Conservation (phyloP, 2,797 vertebrate genomes). For the Fundulus diaphanus region DNA sequence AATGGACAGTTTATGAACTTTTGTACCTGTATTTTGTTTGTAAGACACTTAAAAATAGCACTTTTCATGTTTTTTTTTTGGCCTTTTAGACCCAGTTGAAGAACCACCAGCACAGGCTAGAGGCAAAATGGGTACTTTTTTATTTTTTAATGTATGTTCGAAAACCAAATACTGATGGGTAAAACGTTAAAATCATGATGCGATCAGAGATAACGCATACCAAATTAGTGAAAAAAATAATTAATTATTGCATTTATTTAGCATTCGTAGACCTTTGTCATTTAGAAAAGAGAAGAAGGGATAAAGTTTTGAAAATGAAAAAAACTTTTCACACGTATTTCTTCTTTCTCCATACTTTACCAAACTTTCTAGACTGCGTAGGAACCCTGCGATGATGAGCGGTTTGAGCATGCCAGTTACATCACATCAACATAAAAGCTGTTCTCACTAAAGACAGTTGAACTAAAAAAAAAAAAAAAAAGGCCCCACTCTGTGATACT, state of each 20-base stretch:
- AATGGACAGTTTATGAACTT: no score
- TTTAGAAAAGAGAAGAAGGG: neutral
- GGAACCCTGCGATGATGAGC: constrained; percentile 11
- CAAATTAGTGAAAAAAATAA: neutral
- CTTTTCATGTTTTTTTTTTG: no score
- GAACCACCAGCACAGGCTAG: neutral
- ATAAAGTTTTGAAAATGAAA: neutral
- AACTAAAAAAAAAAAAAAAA: constrained; percentile 3
- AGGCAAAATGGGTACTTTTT: neutral
- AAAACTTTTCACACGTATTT: neutral
- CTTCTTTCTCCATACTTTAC: neutral
- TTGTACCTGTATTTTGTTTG: no score
- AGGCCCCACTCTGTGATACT: neutral
- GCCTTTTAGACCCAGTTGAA: neutral
- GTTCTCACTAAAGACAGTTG: neutral
- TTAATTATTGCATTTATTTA: neutral
- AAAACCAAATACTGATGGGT: neutral
- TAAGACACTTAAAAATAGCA: no score
- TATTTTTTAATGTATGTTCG: no score
- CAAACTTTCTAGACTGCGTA: neutral
- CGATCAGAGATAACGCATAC: no score
- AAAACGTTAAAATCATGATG: no score
- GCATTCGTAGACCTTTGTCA: neutral
- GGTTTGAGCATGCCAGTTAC: constrained; percentile 16
- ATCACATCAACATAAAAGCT: constrained; percentile 12